phyloP scores from a whole-genome alignment of 2,113 vertebrate species.

The Malurus elegans region DNA sequence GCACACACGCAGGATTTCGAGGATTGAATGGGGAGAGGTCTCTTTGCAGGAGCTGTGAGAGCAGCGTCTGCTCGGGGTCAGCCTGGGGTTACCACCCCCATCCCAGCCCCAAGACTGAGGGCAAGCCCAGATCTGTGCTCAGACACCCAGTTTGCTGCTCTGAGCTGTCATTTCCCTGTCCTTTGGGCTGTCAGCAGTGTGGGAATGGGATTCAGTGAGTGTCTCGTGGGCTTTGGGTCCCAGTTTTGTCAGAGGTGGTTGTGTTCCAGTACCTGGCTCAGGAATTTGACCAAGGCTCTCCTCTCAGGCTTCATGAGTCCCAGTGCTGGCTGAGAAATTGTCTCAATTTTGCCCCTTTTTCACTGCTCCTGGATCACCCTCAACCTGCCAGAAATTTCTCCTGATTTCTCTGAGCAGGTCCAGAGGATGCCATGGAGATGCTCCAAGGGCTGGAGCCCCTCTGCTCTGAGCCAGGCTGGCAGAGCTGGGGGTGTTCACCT shows the following conservation, averaged over 20 bases:
- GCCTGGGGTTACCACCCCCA: rapidly evolving
- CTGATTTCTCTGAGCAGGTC: not conserved
- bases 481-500: not conserved
- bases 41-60: not conserved
- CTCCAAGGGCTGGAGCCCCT: not conserved
- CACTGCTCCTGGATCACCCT: not conserved
- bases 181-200: not conserved
- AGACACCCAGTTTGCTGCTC: not conserved
- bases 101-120: rapidly evolving
- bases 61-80: rapidly evolving
- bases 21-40: not conserved
- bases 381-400: not conserved
- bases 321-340: not conserved
- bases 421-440: rapidly evolving
- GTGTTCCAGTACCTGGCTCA: rapidly evolving
- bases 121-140: too few relatives aligned
- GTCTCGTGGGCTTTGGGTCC: not conserved
- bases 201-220: not conserved
- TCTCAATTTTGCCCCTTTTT: not conserved
- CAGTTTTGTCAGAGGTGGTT: rapidly evolving
- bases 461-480: not conserved
- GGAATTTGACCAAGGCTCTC: not conserved
- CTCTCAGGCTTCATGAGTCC: rapidly evolving
- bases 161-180: not conserved
- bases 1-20: not conserved